phyloP scores from a whole-genome alignment of 2,797 vertebrate species.

The Acanthurus lineatus region DNA sequence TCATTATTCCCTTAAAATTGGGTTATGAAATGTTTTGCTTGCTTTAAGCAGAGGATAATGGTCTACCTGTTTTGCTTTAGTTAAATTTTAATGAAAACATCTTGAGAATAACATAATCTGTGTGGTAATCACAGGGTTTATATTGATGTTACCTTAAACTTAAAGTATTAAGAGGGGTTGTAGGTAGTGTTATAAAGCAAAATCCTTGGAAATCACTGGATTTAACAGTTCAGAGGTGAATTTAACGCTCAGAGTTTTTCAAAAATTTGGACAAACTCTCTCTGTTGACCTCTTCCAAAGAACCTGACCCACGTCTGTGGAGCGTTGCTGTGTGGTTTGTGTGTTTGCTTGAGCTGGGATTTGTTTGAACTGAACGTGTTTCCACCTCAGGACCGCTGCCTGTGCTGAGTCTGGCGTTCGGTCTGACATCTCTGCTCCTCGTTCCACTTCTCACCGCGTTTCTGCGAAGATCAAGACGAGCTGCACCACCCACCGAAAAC shows the following conservation, averaged over 20 bases:
- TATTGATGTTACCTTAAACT: too few relatives aligned
- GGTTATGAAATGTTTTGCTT: too few relatives aligned
- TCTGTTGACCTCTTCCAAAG: neutral
- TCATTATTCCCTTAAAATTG: neutral
- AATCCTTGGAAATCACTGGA: neutral
- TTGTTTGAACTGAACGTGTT: neutral
- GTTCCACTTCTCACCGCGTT: slow-evolving; percentile 51
- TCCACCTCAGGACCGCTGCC: slow-evolving; percentile 57
- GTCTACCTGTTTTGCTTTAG: too few relatives aligned
- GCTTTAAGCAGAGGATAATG: too few relatives aligned
- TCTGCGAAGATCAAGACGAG: slow-evolving; percentile 32
- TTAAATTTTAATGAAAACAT: too few relatives aligned
- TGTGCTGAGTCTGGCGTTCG: slow-evolving; percentile 43
- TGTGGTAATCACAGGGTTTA: too few relatives aligned
- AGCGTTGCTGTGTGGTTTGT: neutral
- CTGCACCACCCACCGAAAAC: slow-evolving; percentile 24
- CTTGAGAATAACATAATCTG: too few relatives aligned
- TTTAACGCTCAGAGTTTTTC: neutral
- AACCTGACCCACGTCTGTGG: neutral
- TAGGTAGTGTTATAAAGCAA: neutral
- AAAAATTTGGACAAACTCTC: neutral
- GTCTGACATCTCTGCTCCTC: slow-evolving; percentile 58
- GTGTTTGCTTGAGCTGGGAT: neutral
- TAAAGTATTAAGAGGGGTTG: too few relatives aligned
- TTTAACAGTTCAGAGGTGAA: neutral